Conservation (phyloP, 2,113 vertebrate genomes). For the Macquaria ambigua region DNA sequence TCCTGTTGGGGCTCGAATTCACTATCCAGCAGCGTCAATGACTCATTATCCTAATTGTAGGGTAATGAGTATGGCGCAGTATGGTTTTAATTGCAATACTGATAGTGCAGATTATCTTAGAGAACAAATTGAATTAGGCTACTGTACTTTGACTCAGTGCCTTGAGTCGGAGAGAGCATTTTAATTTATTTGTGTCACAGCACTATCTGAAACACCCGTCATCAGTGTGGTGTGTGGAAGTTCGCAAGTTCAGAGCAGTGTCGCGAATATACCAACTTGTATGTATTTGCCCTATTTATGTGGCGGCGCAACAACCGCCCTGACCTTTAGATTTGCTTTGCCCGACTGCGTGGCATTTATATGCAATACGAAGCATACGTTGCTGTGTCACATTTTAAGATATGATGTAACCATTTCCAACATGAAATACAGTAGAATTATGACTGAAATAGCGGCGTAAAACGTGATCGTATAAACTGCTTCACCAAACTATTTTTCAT, state of each 20-base stretch:
- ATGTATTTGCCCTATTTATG: too few relatives aligned
- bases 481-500: background rate
- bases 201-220: background rate
- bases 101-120: constrained; percentile 47
- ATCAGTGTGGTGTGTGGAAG: background rate
- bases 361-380: background rate
- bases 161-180: constrained; percentile 15
- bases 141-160: constrained; percentile 50
- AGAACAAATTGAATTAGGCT: constrained; percentile 62
- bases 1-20: constrained; percentile 47
- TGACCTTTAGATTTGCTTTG: background rate
- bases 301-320: too few relatives aligned
- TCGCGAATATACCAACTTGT: too few relatives aligned
- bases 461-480: background rate
- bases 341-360: background rate
- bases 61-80: constrained; percentile 63
- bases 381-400: too few relatives aligned
- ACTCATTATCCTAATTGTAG: constrained; percentile 65
- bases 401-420: background rate
- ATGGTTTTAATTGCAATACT: constrained; percentile 57
- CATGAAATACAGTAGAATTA: background rate
- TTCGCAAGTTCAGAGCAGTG: constrained; percentile 1
- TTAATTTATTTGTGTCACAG: constrained; percentile 36
- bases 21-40: constrained; percentile 53
- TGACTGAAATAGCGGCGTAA: background rate